Evolutionary conservation across 2,113 vertebrate species (phyloP), one percentile per base, ranked within the genome.

Genomic region (Nanorana parkeri): DNA sequence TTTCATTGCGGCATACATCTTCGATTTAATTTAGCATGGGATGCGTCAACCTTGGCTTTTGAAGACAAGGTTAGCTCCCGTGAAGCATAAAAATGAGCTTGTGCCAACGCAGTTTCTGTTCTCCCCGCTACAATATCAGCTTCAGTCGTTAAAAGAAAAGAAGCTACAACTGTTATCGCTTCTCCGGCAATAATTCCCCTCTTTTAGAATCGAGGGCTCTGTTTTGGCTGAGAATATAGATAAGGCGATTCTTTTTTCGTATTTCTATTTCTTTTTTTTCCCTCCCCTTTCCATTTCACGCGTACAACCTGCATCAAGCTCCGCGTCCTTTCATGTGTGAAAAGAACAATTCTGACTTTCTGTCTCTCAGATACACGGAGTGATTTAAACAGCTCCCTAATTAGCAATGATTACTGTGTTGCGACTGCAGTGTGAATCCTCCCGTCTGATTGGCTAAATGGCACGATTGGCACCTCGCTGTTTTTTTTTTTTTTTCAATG

Each of bases 21-120:
- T 87, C 61, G 56, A 73, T 83, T 92, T 89, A 76, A 91, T 92
- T 87, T 89, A 90, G 87, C 87, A 81, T 83, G 85, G 89, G 90
- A 87, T 74, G 0, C 86, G 85, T 81, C 92, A 88, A 90, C 92
- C 92, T 91, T 90, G 91, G 87, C 86, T 89, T 86, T 75, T 71
- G 77, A 85, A 91, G 86, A 84, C 84, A 91, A 92, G 92, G 91
- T 89, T 75, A 85, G 87, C 89, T 75, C 77, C 85, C 83, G 84
- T 85, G 81, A 86, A 89, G 91, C 88, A 87, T 85, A 78, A 74
- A 80, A 90, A 91, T 66, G 61, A 91, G 86, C 24, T 85, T 85
- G 82, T 87, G 83, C 67, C 17, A 88, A 84, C 73, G 73, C 32
- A 36, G 55, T 67, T 82, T 77, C 26, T 83, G 79, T 41, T 69